Base-by-base conservation (phyloP, 2,113 vertebrate species). In the Ariopsis seemanni region DNA sequence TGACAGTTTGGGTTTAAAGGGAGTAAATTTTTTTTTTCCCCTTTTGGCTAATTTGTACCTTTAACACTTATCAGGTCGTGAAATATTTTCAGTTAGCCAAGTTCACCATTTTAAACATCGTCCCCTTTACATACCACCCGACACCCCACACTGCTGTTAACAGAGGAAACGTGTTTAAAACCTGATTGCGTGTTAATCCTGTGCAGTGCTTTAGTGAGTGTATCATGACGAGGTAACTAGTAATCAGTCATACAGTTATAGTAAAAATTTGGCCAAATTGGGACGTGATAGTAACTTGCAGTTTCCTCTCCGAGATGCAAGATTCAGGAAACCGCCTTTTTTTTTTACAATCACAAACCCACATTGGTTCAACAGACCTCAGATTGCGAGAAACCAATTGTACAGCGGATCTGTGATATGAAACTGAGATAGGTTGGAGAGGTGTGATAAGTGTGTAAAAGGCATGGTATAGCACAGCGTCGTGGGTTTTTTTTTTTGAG, bases 301-400 rank as follows among this genome's bases (percentile, higher is more conserved):
- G n/a, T 12, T 78, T 27, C 14, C 50, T 85, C 58, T 78, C 11
- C 55, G 48, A 79, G 53, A 52, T 30, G 17, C 52, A 5, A 9
- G 8, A 58, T 81, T 81, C 77, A 86, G 85, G 85, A 81, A 86
- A 86, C 77, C 63, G 14, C 85, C 0, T 53, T 22, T 1, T 1
- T 53, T 53, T n/a, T 71, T 25, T 71, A 30, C 34, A n/a, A 58
- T 82, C 65, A n/a, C 17, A 52, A 74, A 74, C 67, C 78, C 78
- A 82, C 79, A 52, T 30, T 72, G 60, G 63, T 82, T 58, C 71
- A 27, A 80, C 85, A 77, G 72, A 52, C 84, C 79, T 60, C 78
- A 74, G 18, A 71, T 69, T 52, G 34, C 14, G 6, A 60, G 63
- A 58, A 18, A 30, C 8, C 18, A 42, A 22, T 34, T 52, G 30